Conservation (phyloP, 2,113 vertebrate genomes). For the Pelusios castaneus region DNA sequence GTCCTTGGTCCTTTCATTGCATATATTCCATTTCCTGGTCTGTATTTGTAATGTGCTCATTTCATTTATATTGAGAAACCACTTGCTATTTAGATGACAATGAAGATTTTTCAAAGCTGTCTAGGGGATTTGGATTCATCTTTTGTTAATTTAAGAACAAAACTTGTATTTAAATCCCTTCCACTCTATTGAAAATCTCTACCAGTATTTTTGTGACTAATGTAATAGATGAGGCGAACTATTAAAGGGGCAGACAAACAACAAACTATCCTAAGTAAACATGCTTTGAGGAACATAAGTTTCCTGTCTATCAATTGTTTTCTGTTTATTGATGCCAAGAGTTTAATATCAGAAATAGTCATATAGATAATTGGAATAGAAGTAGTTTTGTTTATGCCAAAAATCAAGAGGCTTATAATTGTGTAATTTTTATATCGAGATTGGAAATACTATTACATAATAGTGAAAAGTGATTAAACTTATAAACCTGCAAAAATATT, state of each 20-base stretch:
- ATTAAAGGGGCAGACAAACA: neutral
- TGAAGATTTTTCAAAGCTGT: neutral
- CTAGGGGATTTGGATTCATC: neutral
- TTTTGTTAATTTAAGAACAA: neutral
- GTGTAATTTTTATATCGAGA: neutral
- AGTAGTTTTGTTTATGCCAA: neutral
- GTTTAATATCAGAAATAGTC: neutral
- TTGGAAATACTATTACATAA: neutral
- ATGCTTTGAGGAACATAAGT: neutral
- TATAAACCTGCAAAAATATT: neutral
- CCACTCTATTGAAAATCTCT: neutral
- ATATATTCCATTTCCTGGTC: neutral
- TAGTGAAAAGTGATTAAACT: neutral
- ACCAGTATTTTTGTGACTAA: neutral
- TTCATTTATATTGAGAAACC: neutral
- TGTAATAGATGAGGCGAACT: neutral
- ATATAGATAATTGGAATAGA: neutral
- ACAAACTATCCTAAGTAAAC: neutral
- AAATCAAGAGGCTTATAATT: neutral
- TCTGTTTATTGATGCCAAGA: neutral
- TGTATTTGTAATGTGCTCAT: neutral
- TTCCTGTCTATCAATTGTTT: neutral
- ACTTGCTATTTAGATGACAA: neutral
- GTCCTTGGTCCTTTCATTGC: neutral
- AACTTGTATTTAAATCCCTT: neutral